phyloP scores from a whole-genome alignment of 2,888 invertebrate genomes.

The Fragum fragum region DNA sequence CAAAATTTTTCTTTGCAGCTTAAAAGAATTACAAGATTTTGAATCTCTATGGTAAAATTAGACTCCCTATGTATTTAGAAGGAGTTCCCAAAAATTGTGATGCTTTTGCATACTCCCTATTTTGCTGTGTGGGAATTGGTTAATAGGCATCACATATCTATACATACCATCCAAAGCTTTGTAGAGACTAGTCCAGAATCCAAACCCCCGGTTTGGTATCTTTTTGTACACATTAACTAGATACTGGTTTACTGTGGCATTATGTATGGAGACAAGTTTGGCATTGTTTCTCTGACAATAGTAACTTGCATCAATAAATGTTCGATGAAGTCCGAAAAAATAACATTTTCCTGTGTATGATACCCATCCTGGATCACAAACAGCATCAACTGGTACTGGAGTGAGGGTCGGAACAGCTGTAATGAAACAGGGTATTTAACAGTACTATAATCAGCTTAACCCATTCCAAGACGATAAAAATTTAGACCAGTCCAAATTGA shows the following conservation, averaged over 20 bases:
- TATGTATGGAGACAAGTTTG: slow-evolving; percentile 72
- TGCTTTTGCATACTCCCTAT: too few relatives aligned
- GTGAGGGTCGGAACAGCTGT: slow-evolving; percentile 70
- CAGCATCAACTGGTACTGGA: slow-evolving; percentile 71
- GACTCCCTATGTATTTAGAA: too few relatives aligned
- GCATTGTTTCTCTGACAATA: slow-evolving; percentile 65
- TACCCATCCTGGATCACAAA: slow-evolving; percentile 69
- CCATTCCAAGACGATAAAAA: too few relatives aligned
- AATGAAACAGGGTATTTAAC: neutral
- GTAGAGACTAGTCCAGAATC: slow-evolving; percentile 76
- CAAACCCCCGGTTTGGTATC: slow-evolving; percentile 51
- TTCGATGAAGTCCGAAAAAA: slow-evolving; percentile 55
- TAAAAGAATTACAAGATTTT: too few relatives aligned
- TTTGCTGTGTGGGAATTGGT: too few relatives aligned
- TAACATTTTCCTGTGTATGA: slow-evolving; percentile 66
- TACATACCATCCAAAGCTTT: slow-evolving; percentile 71
- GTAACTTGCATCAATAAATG: slow-evolving; percentile 68
- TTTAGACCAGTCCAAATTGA: too few relatives aligned
- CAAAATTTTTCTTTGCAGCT: too few relatives aligned
- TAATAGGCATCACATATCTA: too few relatives aligned
- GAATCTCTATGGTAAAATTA: too few relatives aligned
- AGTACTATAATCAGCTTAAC: neutral
- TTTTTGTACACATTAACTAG: slow-evolving; percentile 56
- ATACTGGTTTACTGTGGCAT: slow-evolving; percentile 62
- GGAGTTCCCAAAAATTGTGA: too few relatives aligned